Base-by-base conservation (phyloP, 1,140 invertebrate species). In the Battus philenor region DNA sequence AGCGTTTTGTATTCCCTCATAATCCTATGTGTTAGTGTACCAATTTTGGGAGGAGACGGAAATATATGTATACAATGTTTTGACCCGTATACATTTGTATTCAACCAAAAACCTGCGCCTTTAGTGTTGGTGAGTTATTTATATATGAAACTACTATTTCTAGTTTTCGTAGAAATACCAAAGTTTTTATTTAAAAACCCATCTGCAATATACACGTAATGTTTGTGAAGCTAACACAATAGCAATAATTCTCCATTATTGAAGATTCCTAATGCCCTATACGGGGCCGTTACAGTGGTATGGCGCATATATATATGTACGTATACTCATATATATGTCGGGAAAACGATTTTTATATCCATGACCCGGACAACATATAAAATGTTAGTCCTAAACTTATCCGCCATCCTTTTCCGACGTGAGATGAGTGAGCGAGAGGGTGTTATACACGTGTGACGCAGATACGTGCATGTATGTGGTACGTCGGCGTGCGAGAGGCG, bases 361-460 rank as follows among this genome's bases (percentile, higher is more conserved):
- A 74, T 85, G 80, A 85, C 80, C 80, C 76, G 57, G 78, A 70
- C 69, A 85, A 85, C 80, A 76, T 81, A 85, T 85, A 85, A 85
- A 82, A 82, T 78, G 78, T 85, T 85, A 68, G 76, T 74, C 80
- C 76, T 78, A 77, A 77, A 77, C 70, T 70, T 50, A 45, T 47
- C 4, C 15, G 30, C 38, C 36, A 31, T 79, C 78, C 59, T 66
- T 32, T 47, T 85, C 75, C 47, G 39, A 47, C 39, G 13, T 15
- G 15, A 39, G 55, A 54, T 20, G 80, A 51, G 63, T 39, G 65
- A 77, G 61, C n/a, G 67, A 51, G 67, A 57, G 4, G 49, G 51
- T 16, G 31, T 36, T 56, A 48, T 27, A 58, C 62, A 67, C 63
- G 71, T 78, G 68, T 78, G 75, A 79, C 75, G 72, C 56, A 64